Evolutionary conservation across 1,140 invertebrate species (phyloP).

Genomic region (Drosophila persimilis): DNA sequence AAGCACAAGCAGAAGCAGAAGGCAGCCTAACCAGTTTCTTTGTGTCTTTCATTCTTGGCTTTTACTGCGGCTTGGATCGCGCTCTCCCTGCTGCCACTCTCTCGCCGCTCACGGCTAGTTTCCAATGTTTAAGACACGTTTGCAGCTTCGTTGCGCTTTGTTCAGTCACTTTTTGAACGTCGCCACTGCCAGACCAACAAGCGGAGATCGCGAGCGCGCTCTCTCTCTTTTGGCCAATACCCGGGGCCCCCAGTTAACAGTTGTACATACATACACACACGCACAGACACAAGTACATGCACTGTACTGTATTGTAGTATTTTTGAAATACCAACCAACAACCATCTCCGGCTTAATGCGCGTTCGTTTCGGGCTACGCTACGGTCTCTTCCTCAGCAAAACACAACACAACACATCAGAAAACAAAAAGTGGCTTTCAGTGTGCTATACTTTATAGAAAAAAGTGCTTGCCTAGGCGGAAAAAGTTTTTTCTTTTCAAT

Average conservation of each 20-base stretch:
- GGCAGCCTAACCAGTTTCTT: constrained; percentile 56
- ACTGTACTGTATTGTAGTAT: neutral
- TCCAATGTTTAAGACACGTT: constrained; percentile 64
- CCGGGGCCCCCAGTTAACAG: constrained; percentile 12
- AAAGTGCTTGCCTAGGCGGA: constrained; percentile 51
- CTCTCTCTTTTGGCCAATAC: constrained; percentile 11
- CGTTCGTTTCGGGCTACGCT: constrained; percentile 44
- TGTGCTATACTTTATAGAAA: constrained; percentile 45
- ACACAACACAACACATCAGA: constrained; percentile 17
- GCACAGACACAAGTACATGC: too few species aligned
- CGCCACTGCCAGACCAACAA: constrained; percentile 51
- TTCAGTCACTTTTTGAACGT: constrained; percentile 67
- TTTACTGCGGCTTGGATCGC: constrained; percentile 41
- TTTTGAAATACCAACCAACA: constrained; percentile 2
- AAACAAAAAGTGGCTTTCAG: constrained; percentile 46
- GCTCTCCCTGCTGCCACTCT: neutral
- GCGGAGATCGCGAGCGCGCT: constrained; percentile 36
- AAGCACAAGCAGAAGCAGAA: neutral
- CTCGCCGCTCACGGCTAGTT: constrained; percentile 23
- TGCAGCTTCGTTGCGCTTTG: constrained; percentile 65
- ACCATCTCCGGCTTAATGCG: constrained; percentile 35
- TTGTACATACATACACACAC: constrained; percentile 4
- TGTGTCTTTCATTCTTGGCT: constrained; percentile 43
- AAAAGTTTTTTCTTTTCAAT: constrained; percentile 44
- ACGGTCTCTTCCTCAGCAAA: constrained; percentile 10